A percentile compares a stretch with the other conserved stretches of the same genome.
Evolutionary conservation across 2,797 vertebrate genomes (phyloP).

Genomic region (Etheostoma perlongum): DNA sequence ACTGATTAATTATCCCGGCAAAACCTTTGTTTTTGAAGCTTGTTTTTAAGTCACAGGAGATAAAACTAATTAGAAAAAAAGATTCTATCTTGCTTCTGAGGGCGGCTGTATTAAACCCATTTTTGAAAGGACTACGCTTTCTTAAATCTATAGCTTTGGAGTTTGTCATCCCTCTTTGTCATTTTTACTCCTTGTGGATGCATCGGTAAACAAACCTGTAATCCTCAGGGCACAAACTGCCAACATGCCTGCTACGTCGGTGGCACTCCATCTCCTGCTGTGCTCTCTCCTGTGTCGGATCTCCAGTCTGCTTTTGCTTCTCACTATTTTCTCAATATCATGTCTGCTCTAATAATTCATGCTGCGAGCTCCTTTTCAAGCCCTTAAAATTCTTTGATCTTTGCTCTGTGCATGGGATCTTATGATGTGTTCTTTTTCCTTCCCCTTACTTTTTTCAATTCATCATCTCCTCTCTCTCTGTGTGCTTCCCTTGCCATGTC

Average conservation of each 20-base stretch:
- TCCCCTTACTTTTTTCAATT: slow-evolving; percentile 65
- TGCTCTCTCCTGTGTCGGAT: slow-evolving; percentile 47
- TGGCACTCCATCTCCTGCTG: slow-evolving; percentile 38
- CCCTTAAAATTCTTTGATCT: slow-evolving; percentile 48
- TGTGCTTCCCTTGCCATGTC: slow-evolving; percentile 60
- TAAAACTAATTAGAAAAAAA: no score
- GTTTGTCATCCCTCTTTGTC: slow-evolving; percentile 19
- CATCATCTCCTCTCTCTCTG: slow-evolving; percentile 56
- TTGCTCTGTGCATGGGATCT: slow-evolving; percentile 69
- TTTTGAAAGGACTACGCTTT: slow-evolving; percentile 32
- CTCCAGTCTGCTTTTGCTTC: slow-evolving; percentile 44
- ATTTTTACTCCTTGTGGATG: slow-evolving; percentile 43
- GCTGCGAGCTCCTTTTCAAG: slow-evolving; percentile 42
- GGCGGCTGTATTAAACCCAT: slow-evolving; percentile 23
- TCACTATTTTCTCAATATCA: slow-evolving; percentile 30
- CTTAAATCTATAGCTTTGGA: slow-evolving; percentile 24
- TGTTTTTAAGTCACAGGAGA: no score
- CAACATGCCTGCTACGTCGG: slow-evolving; percentile 47
- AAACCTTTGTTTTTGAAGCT: no score
- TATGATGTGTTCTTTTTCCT: slow-evolving; percentile 67
- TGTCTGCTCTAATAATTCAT: slow-evolving; percentile 32
- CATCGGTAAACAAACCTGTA: slow-evolving; percentile 56
- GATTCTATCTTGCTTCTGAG: no score
- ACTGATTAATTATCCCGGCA: no score
- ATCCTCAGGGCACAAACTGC: slow-evolving; percentile 54